A percentile compares a stretch with the other conserved stretches of the same genome.
Conservation (phyloP, 2,888 invertebrate species). For the Scaptomyza cyrtandrae region DNA sequence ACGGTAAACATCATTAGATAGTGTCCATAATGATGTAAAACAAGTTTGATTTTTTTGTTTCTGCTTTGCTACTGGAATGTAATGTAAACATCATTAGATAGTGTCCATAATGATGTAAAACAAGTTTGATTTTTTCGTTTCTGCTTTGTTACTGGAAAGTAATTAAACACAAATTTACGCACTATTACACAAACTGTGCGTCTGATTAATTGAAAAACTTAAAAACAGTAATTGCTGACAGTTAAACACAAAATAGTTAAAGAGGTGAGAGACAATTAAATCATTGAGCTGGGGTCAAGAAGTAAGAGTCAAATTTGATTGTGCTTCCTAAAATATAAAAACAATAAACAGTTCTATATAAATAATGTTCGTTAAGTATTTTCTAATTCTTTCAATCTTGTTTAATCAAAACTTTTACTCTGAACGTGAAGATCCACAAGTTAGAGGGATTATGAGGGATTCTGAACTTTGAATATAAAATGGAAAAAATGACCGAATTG, state of each 20-base stretch:
- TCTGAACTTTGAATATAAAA: not conserved
- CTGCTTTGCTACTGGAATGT: constrained; percentile 4
- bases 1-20: constrained; percentile 26
- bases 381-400: not conserved
- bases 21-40: constrained; percentile 5
- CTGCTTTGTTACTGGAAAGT: constrained; percentile 11
- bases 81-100: constrained; percentile 29
- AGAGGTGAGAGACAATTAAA: not conserved
- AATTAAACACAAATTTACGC: constrained; percentile 1
- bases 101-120: constrained; percentile 5
- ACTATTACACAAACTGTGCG: not conserved
- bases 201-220: constrained; percentile 35
- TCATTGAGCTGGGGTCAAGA: not conserved
- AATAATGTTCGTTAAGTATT: no score
- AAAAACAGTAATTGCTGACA: not conserved
- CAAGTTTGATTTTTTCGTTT: constrained; percentile 4
- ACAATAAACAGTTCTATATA: not conserved
- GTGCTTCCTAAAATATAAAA: not conserved
- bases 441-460: not conserved
- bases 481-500: not conserved
- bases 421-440: not conserved
- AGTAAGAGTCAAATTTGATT: not conserved
- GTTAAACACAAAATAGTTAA: not conserved
- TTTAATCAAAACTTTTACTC: not conserved
- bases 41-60: constrained; percentile 3